Conservation (phyloP, 2,113 vertebrate species). For the Scopus umbretta region DNA sequence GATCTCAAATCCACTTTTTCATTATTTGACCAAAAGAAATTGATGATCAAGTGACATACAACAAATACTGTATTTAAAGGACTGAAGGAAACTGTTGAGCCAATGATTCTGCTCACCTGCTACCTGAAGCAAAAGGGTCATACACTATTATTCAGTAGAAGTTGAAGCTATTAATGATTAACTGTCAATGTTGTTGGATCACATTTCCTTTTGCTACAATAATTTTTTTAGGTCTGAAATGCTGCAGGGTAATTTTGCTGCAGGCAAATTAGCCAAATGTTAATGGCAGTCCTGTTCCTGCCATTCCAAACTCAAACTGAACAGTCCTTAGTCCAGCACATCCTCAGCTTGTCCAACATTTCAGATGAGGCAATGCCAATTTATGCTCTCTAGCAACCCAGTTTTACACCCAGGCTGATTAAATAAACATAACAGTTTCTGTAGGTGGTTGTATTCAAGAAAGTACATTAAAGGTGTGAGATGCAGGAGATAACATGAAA, state of each 20-base stretch:
- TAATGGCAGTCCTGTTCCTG: background rate
- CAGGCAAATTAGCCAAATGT: background rate
- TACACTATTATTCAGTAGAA: background rate
- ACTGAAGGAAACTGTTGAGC: background rate
- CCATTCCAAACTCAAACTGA: background rate
- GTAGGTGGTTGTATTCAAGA: background rate
- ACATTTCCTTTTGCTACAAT: background rate
- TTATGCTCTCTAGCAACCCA: background rate
- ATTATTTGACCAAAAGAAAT: background rate
- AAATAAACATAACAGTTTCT: slow-evolving; percentile 21
- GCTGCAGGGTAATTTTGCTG: background rate
- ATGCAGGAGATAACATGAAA: background rate
- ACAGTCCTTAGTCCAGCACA: background rate
- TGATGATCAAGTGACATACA: background rate
- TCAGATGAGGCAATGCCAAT: background rate
- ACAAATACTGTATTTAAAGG: background rate
- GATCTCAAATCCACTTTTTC: background rate
- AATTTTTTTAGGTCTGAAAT: background rate
- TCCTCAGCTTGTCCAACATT: background rate
- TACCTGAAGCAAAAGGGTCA: background rate
- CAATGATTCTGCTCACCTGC: background rate
- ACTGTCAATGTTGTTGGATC: background rate
- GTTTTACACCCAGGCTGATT: background rate
- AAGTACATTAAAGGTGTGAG: slow-evolving; percentile 2
- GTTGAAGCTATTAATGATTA: background rate